Percentiles rank a stretch among this genome's conserved stretches.
Conservation (phyloP, 2,113 vertebrate genomes). For the Mesocricetus auratus region DNA sequence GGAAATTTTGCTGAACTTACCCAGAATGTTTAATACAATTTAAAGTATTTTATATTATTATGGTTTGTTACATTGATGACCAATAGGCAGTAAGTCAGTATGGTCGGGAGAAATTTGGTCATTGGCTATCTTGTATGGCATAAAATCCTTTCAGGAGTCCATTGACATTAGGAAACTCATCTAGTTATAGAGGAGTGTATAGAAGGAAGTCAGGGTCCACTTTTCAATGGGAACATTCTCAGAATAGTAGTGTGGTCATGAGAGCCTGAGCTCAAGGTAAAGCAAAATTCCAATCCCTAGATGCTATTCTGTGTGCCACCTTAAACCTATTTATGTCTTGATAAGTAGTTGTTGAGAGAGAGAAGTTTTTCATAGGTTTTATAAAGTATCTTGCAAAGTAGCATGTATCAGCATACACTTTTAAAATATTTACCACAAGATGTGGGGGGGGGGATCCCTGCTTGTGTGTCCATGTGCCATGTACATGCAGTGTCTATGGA, state of each 20-base stretch:
- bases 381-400: constrained; percentile 13
- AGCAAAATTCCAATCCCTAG: neutral
- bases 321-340: constrained; percentile 7
- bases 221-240: constrained; percentile 14
- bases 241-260: no score
- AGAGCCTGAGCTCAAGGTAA: neutral
- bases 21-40: constrained; percentile 18
- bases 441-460: neutral
- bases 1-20: constrained; percentile 18
- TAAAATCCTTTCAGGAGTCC: neutral
- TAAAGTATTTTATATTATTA: neutral
- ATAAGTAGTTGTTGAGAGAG: neutral
- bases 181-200: neutral
- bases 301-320: neutral
- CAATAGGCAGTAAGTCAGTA: neutral
- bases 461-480: neutral
- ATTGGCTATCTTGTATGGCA: neutral
- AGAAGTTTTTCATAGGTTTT: neutral
- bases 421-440: neutral
- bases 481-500: neutral
- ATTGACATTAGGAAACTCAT: neutral
- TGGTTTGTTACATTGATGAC: constrained; percentile 30
- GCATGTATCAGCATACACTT: neutral
- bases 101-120: neutral
- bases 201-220: constrained; percentile 4